A percentile compares a stretch with the other conserved stretches of the same genome.
Conservation (phyloP, 1,140 invertebrate species). For the Pseudachorutes palmiensis region DNA sequence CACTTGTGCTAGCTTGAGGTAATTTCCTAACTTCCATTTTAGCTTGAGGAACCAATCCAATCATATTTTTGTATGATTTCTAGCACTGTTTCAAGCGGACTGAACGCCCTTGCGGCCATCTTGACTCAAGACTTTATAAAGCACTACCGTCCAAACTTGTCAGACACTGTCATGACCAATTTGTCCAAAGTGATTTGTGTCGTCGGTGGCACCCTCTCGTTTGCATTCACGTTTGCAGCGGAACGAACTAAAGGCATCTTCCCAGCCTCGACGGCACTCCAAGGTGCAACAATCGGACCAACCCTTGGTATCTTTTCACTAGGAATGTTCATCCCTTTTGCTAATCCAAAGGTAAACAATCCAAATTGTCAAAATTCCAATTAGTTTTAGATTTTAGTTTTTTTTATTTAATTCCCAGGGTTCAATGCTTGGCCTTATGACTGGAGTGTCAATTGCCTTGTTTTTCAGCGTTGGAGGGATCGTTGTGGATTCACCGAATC, state of each 20-base stretch:
- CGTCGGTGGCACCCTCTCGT: conserved; percentile 17
- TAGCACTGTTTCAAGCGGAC: conserved; percentile 25
- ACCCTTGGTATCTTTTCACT: conserved; percentile 62
- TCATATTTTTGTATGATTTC: neutral
- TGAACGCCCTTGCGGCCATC: conserved; percentile 30
- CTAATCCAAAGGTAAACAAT: conserved; percentile 57
- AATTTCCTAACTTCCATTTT: conserved; percentile 13
- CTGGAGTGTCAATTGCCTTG: neutral
- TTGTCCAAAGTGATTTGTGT: conserved; percentile 23
- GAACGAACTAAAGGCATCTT: conserved; percentile 20
- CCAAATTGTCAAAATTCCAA: too few species aligned
- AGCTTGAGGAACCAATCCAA: too few species aligned
- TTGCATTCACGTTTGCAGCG: conserved; percentile 26
- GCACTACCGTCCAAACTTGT: conserved; percentile 12
- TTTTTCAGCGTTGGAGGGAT: neutral
- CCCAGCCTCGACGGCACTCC: conserved; percentile 11
- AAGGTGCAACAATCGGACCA: conserved; percentile 40
- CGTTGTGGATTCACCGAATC: neutral
- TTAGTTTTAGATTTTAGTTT: too few species aligned
- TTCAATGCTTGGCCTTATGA: neutral
- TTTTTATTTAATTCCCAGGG: neutral
- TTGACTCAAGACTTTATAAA: conserved; percentile 29
- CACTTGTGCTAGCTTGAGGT: conserved; percentile 43
- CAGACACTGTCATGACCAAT: conserved; percentile 8
- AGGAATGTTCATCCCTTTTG: conserved; percentile 60